A percentile compares a stretch with the other conserved stretches of the same genome.
These are phyloP conservation scores for Plagodis pulveraria DNA, from an alignment of 2,888 invertebrate species.

Conservation along the genomic window DNA sequence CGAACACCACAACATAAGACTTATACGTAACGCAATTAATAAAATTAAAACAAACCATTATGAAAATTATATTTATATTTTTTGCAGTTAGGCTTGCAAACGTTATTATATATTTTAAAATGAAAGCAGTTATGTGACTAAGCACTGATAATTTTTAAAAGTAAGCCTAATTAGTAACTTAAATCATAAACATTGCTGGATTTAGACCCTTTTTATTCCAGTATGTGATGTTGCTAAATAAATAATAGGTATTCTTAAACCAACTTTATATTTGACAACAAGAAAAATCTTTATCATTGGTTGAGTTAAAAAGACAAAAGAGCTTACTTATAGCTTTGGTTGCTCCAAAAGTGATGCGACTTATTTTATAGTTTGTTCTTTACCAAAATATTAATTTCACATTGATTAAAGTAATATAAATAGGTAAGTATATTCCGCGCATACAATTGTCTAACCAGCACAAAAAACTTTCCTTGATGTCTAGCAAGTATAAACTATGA, in stretches of 20 bases:
- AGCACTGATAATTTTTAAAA: constrained; percentile 13
- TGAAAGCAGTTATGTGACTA: constrained; percentile 21
- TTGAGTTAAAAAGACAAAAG: background rate
- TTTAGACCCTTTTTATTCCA: background rate
- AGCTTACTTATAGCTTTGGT: constrained; percentile 12
- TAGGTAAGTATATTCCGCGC: constrained; percentile 4
- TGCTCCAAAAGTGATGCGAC: constrained; percentile 8
- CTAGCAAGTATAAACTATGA: constrained; percentile 1
- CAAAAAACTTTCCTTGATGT: constrained; percentile 5
- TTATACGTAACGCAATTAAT: too few species aligned
- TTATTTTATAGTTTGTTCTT: constrained; percentile 13
- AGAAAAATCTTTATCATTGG: background rate
- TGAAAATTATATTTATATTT: constrained; percentile 13
- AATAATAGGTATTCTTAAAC: constrained; percentile 1
- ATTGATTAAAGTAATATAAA: constrained; percentile 1
- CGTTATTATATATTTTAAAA: background rate
- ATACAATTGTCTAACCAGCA: constrained; percentile 8
- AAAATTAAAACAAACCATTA: constrained; percentile 4
- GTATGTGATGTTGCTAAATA: constrained; percentile 7
- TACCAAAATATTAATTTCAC: constrained; percentile 1
- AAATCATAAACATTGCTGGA: constrained; percentile 1
- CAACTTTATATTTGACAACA: background rate
- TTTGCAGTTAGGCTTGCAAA: constrained; percentile 15
- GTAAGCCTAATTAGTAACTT: constrained; percentile 6
- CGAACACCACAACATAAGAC: too few species aligned